Percentiles rank a stretch among this genome's conserved stretches.
These are phyloP conservation scores for Magallana angulata DNA, from an alignment of 1,140 invertebrate species.

Conservation along the genomic window DNA sequence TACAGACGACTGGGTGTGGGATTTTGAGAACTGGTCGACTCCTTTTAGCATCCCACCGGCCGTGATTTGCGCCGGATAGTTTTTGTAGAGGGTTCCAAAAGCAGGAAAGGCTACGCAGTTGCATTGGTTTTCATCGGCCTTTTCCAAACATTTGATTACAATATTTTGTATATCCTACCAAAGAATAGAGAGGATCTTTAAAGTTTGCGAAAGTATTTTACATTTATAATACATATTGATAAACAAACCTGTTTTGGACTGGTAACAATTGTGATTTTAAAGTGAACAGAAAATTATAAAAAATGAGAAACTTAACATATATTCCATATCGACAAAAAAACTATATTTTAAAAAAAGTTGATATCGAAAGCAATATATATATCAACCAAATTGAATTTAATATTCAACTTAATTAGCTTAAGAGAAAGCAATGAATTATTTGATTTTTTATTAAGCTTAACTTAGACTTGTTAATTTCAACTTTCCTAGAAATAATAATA, in stretches of 20 bases:
- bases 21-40: constrained; percentile 51
- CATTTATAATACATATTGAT: no score
- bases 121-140: constrained; percentile 45
- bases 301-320: no score
- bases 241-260: no score
- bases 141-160: constrained; percentile 52
- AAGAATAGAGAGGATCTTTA: not conserved
- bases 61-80: constrained; percentile 53
- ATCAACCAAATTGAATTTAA: no score
- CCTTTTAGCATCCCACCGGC: constrained; percentile 58
- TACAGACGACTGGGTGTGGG: constrained; percentile 39
- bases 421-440: no score
- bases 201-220: no score
- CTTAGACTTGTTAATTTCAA: no score
- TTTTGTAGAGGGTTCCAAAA: constrained; percentile 60
- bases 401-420: no score
- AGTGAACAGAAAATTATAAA: not conserved
- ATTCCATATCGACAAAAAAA: no score
- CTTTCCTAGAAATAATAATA: no score
- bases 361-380: no score
- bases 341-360: no score
- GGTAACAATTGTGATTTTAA: not conserved
- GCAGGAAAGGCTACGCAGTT: constrained; percentile 62
- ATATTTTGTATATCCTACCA: constrained; percentile 51
- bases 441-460: not conserved